Evolutionary conservation across 2,113 vertebrate species (phyloP).

Genomic region (Spea multiplicata): DNA sequence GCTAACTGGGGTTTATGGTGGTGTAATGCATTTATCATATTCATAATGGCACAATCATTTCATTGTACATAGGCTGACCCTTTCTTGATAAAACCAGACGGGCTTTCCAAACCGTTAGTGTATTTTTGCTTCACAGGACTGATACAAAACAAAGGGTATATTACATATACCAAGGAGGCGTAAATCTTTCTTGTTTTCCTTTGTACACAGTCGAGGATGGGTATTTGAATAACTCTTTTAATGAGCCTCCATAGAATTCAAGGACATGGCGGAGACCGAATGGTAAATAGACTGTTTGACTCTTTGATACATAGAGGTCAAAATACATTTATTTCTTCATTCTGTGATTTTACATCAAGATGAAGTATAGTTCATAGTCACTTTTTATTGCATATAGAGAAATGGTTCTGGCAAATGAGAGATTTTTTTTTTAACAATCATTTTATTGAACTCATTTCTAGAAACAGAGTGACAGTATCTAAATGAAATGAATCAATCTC

Average conservation of each 20-base stretch:
- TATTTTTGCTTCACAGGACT: constrained; percentile 35
- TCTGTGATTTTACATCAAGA: constrained; percentile 22
- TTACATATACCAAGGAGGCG: constrained; percentile 26
- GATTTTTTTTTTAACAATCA: too few species aligned
- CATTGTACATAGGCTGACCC: constrained; percentile 33
- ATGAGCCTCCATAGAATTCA: constrained; percentile 24
- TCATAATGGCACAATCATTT: constrained; percentile 24
- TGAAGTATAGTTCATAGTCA: constrained; percentile 5
- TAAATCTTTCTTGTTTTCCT: constrained; percentile 34
- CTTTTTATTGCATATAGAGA: background rate
- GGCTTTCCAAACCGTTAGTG: constrained; percentile 37
- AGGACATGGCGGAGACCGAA: constrained; percentile 19
- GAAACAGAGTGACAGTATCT: too few species aligned
- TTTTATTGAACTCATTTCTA: too few species aligned
- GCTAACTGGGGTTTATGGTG: constrained; percentile 37
- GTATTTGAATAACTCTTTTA: constrained; percentile 38
- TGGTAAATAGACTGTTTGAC: constrained; percentile 12
- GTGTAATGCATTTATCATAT: constrained; percentile 41
- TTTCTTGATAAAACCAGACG: constrained; percentile 34
- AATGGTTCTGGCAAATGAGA: background rate
- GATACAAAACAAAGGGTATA: constrained; percentile 43
- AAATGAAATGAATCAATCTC: too few species aligned
- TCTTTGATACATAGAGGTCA: background rate
- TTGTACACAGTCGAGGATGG: constrained; percentile 30
- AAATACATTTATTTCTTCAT: constrained; percentile 16